Evolutionary conservation across 2,797 vertebrate species (phyloP), one percentile per base, ranked within the genome.

Genomic region (Valencia hispanica): DNA sequence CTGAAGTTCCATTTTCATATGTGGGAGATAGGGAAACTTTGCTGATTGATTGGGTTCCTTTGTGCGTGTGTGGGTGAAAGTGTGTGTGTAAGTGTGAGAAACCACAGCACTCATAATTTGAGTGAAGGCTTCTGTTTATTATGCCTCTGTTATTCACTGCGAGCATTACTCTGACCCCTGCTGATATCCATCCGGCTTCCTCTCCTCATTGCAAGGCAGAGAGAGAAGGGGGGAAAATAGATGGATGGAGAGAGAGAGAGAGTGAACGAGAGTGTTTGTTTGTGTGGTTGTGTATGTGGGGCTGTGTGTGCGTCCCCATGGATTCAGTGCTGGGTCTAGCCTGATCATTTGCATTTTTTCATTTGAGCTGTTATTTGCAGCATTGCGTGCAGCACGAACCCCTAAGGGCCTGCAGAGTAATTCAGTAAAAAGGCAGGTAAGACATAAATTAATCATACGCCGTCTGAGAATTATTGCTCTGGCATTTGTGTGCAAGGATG

Each of bases 1-100:
- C 97, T 97, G 96, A 97, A 98, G 96, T 97, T 97, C 95, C 96
- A 96, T 96, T 96, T 96, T 96, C 93, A 96, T 96, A 96, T 96
- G 96, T 95, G 90, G 93, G 94, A 97, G 97, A 98, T 98, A 98
- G 97, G 96, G 93, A 93, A 95, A 93, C 93, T 94, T 91, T 90
- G 94, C 95, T 97, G 96, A 97, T 97, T 97, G 97, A 98, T 97
- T 97, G 96, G 96, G 96, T 96, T 94, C 94, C 93, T 96, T 96
- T 94, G 94, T 94, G 92, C 70, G 88, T 84, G 90, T 90, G 69
- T 41, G 73, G 1, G 74, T 73, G 12, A 8, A 78, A 30, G 76
- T 57, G 70, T 72, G 70, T 36, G 70, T 70, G 78, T 43, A 55
- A 32, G 27, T 61, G 48, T 22, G 87, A 79, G 87, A 82, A 88